Conservation (phyloP, 2,888 invertebrate genomes). For the Microplitis manilae region DNA sequence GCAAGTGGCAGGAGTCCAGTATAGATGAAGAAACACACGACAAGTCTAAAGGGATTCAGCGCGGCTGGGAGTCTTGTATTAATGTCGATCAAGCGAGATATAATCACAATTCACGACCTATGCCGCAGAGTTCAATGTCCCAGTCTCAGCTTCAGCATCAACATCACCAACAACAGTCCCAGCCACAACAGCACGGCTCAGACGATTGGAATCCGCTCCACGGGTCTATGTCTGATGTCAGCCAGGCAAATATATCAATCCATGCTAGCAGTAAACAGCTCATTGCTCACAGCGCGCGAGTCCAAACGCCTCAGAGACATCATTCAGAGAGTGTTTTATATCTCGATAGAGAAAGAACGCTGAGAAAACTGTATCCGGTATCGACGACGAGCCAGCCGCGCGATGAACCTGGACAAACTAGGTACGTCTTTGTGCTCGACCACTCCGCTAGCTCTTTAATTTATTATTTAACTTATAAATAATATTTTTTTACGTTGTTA, state of each 20-base stretch:
- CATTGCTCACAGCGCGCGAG: slow-evolving; percentile 84
- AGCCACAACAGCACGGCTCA: slow-evolving; percentile 38
- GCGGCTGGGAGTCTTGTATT: slow-evolving; percentile 54
- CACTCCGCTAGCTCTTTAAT: no score
- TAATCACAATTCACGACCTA: slow-evolving; percentile 47
- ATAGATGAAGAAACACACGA: slow-evolving; percentile 55
- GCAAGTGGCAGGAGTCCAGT: slow-evolving; percentile 63
- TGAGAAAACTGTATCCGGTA: slow-evolving; percentile 79
- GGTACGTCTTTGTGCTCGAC: slow-evolving; percentile 43
- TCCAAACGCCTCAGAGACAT: slow-evolving; percentile 84
- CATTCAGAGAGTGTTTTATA: slow-evolving; percentile 84
- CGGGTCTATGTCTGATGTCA: slow-evolving; percentile 66
- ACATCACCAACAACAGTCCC: slow-evolving; percentile 10
- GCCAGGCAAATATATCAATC: slow-evolving; percentile 56
- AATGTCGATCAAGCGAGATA: slow-evolving; percentile 55
- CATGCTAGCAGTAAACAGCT: slow-evolving; percentile 73
- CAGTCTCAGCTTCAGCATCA: slow-evolving; percentile 27
- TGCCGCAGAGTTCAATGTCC: slow-evolving; percentile 57
- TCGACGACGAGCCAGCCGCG: slow-evolving; percentile 78
- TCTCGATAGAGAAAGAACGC: slow-evolving; percentile 75
- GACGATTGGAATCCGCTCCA: slow-evolving; percentile 61
- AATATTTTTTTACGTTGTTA: neutral
- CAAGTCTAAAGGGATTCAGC: slow-evolving; percentile 48
- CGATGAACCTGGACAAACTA: slow-evolving; percentile 53
- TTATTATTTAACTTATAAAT: no score